Base-by-base conservation (phyloP, 2,113 vertebrate genomes). In the Pedionomus torquatus region DNA sequence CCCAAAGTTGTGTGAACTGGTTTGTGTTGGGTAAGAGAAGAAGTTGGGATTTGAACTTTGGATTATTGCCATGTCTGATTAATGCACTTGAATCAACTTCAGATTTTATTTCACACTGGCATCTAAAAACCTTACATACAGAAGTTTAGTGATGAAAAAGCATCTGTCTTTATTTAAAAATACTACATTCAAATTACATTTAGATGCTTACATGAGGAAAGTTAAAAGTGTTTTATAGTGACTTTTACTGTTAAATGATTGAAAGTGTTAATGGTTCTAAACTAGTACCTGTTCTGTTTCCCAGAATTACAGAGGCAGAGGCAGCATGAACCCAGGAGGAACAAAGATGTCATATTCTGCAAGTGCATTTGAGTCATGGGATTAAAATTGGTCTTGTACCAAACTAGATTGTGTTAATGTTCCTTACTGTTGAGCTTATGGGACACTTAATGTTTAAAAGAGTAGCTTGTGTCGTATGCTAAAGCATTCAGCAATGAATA, bases 341-440 rank as follows among this genome's bases (percentile, higher is more conserved):
- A 83, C 92, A 94, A 91, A 91, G 87, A 75, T 86, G 80, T 49
- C 88, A 2, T 94, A 46, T 69, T 58, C 82, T 92, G 49, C 94
- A 58, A 91, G 33, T 88, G 71, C 69, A 83, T 60, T 77, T 60
- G 98, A 98, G 72, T 96, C 96, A 15, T 98, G 98, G 98, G 97
- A 98, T 94, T 98, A 97, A 97, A 92, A 61, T 55, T 57, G 19
- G 74, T 85, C 55, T 9, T 37, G 26, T 70, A 71, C 74, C 65
- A 91, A 91, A 70, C 72, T 87, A 65, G 39, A 58, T 93, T 68
- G 26, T 77, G 33, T 89, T 57, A 61, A 54, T 83, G 55, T 81
- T 79, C 23, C 12, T 89, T 86, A 83, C 60, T 72, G 69, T 86
- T 77, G 71, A 93, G 63, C 66, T 96, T 77, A 44, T 63, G 71